Conservation (phyloP, 2,888 invertebrate genomes). For the Pyrgus malvae region DNA sequence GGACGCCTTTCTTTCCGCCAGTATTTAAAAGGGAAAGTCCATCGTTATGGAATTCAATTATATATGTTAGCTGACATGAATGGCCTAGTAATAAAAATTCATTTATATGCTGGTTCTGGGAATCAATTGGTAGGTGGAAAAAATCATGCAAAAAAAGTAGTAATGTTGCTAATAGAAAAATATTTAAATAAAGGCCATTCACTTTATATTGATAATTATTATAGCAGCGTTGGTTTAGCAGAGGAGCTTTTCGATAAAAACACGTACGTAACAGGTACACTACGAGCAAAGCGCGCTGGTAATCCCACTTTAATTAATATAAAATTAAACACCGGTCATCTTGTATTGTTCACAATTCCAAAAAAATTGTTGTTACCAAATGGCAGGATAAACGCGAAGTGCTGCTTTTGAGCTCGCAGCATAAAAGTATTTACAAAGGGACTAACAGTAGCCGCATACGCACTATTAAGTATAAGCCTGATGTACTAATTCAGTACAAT, state of each 20-base stretch:
- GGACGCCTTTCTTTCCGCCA: constrained; percentile 1
- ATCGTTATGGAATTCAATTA: constrained; percentile 7
- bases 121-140: constrained; percentile 37
- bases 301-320: constrained; percentile 27
- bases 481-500: constrained; percentile 13
- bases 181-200: constrained; percentile 34
- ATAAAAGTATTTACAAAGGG: constrained; percentile 24
- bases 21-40: constrained; percentile 2
- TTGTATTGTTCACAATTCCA: constrained; percentile 29
- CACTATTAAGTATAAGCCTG: constrained; percentile 20
- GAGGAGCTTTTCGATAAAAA: constrained; percentile 33
- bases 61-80: constrained; percentile 1
- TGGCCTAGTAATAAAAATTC: constrained; percentile 33
- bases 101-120: constrained; percentile 40
- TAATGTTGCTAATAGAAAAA: constrained; percentile 34
- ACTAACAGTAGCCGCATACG: constrained; percentile 20
- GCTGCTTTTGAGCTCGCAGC: constrained; percentile 40
- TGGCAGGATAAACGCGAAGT: constrained; percentile 40
- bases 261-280: constrained; percentile 36
- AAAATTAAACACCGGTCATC: constrained; percentile 32
- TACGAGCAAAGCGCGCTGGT: constrained; percentile 33
- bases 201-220: constrained; percentile 38
- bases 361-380: constrained; percentile 32
- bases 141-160: constrained; percentile 39
- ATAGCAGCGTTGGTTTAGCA: constrained; percentile 33